These are phyloP conservation scores for Procapra przewalskii DNA, from an alignment of 2,113 vertebrate genomes.

Conservation along the genomic window DNA sequence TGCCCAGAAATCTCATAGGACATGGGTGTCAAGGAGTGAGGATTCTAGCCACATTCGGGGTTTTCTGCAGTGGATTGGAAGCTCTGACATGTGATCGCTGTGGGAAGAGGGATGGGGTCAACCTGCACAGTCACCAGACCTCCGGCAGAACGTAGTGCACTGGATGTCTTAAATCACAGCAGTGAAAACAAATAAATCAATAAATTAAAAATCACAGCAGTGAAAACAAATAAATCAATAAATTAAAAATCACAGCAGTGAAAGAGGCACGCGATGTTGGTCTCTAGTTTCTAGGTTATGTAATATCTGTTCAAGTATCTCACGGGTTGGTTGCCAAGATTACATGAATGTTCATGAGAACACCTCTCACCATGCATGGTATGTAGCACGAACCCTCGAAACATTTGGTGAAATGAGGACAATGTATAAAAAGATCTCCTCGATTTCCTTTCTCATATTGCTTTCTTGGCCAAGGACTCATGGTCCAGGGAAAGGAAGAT, in stretches of 20 bases:
- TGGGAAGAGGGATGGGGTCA: background rate
- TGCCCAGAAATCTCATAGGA: slow-evolving; percentile 7
- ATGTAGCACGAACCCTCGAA: background rate
- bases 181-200: background rate
- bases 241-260: background rate
- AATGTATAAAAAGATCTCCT: background rate
- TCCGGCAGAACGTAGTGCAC: background rate
- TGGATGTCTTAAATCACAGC: background rate
- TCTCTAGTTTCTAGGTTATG: background rate
- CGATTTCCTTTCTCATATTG: background rate
- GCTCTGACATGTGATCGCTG: background rate
- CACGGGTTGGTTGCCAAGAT: background rate
- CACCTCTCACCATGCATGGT: background rate
- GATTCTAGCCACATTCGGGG: background rate
- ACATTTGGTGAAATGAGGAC: background rate
- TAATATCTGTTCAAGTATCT: background rate
- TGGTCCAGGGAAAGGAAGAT: background rate
- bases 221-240: background rate
- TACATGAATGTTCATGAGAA: background rate
- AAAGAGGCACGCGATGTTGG: background rate
- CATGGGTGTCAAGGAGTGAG: background rate
- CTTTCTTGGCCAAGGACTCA: background rate
- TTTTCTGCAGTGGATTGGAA: background rate
- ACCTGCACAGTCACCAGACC: background rate
- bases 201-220: background rate